Conservation (phyloP, 37 sponge, comb jelly and placozoan genomes). For the Ephydatia muelleri region DNA sequence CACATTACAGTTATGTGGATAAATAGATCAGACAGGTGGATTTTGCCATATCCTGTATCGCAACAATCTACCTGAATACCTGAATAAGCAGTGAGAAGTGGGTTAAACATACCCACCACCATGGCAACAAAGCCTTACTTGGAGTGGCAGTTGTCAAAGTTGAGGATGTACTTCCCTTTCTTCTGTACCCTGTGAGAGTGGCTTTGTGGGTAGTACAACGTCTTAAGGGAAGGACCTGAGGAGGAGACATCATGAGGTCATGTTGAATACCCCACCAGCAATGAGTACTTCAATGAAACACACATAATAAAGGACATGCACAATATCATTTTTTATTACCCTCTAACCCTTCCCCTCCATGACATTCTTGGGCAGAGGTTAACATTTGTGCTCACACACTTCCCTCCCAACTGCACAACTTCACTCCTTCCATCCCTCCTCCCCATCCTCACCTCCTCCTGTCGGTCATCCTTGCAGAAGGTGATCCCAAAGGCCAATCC, state of each 20-base stretch:
- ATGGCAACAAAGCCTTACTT: slow-evolving; percentile 46
- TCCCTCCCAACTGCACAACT: too few relatives aligned
- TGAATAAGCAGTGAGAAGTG: not conserved
- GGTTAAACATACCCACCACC: not conserved
- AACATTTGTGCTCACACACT: too few relatives aligned
- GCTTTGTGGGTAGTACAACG: slow-evolving; percentile 77
- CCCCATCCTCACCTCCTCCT: slow-evolving; percentile 39
- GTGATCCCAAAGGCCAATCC: slow-evolving; percentile 74
- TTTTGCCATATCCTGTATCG: slow-evolving; percentile 47
- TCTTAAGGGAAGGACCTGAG: slow-evolving; percentile 62
- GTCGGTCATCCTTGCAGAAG: slow-evolving; percentile 17
- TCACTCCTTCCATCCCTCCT: too few relatives aligned
- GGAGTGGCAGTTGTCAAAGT: slow-evolving; percentile 78
- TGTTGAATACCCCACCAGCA: too few relatives aligned
- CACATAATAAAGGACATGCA: too few relatives aligned
- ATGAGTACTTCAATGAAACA: too few relatives aligned
- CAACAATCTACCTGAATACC: slow-evolving; percentile 55
- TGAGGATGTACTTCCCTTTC: slow-evolving; percentile 57
- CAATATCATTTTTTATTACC: too few relatives aligned
- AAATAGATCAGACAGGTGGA: slow-evolving; percentile 17
- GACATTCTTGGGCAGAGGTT: too few relatives aligned
- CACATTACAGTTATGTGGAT: too few relatives aligned
- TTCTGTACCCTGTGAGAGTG: slow-evolving; percentile 72
- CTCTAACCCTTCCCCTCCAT: too few relatives aligned
- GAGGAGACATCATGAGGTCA: not conserved